A percentile compares a stretch with the other conserved stretches of the same genome.
phyloP scores from a whole-genome alignment of 1,140 invertebrate genomes.

The Acyrthosiphon pisum region DNA sequence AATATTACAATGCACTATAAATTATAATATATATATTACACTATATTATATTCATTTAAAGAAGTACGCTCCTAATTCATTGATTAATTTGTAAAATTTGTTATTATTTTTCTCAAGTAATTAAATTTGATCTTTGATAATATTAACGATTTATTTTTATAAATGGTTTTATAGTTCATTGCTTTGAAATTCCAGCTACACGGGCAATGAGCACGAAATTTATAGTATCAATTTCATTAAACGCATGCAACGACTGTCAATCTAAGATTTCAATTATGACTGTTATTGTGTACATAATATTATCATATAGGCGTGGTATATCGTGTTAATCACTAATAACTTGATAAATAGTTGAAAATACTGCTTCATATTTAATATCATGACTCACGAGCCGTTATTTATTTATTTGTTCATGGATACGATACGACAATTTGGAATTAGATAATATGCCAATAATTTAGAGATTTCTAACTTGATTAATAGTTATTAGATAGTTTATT shows the following conservation, averaged over 20 bases:
- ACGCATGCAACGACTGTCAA: background rate
- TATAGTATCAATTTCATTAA: background rate
- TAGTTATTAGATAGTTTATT: background rate
- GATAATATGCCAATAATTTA: too few species aligned
- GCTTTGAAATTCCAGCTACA: background rate
- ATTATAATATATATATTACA: too few species aligned
- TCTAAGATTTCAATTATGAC: background rate
- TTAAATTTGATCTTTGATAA: background rate
- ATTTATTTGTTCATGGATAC: too few species aligned
- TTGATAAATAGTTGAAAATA: too few species aligned
- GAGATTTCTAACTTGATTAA: too few species aligned
- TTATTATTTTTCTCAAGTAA: background rate
- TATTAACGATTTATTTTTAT: background rate
- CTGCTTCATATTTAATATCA: too few species aligned
- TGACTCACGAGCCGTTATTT: too few species aligned
- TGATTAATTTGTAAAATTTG: background rate
- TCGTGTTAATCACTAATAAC: too few species aligned
- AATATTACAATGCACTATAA: too few species aligned
- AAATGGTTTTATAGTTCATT: background rate
- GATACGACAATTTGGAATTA: too few species aligned
- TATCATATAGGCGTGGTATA: too few species aligned
- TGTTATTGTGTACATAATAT: background rate
- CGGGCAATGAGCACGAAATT: background rate
- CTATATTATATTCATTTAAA: too few species aligned
- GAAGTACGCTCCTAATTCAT: background rate